A percentile compares a stretch with the other conserved stretches of the same genome.
Evolutionary conservation across 2,888 invertebrate species (phyloP).

Genomic region (Nipponacmea schrenckii): DNA sequence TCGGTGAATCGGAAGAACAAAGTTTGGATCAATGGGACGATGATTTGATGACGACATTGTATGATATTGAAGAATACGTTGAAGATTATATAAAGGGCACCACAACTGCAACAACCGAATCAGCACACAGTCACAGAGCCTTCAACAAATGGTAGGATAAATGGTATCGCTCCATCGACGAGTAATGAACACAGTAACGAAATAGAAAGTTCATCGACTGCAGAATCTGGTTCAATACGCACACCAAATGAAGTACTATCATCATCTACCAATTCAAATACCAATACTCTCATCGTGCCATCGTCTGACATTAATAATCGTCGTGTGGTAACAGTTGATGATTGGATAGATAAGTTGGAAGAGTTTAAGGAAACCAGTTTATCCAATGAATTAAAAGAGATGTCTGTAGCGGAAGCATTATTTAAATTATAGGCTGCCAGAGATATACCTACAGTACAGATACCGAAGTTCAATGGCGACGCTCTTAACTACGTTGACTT

Average conservation of each 20-base stretch:
- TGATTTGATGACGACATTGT: background rate
- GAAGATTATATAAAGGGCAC: background rate
- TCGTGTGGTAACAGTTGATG: background rate
- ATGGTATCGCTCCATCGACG: background rate
- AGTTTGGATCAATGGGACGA: slow-evolving; percentile 4
- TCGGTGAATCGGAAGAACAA: background rate
- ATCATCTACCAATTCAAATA: background rate
- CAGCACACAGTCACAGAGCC: too few relatives aligned
- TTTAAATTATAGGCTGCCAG: too few relatives aligned
- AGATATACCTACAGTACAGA: slow-evolving; percentile 2
- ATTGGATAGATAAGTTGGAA: too few relatives aligned
- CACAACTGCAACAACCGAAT: background rate
- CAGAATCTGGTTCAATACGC: background rate
- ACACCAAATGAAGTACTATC: background rate
- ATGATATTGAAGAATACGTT: background rate
- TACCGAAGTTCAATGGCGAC: slow-evolving; percentile 16
- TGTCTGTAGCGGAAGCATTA: too few relatives aligned
- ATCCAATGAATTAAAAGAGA: too few relatives aligned
- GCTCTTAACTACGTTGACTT: slow-evolving; percentile 15
- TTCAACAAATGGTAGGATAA: background rate
- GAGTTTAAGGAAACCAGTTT: too few relatives aligned
- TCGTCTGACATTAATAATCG: background rate
- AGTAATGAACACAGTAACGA: background rate
- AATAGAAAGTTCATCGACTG: background rate
- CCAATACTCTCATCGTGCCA: background rate